Conservation (phyloP, 2,113 vertebrate species). For the Anguilla rostrata region DNA sequence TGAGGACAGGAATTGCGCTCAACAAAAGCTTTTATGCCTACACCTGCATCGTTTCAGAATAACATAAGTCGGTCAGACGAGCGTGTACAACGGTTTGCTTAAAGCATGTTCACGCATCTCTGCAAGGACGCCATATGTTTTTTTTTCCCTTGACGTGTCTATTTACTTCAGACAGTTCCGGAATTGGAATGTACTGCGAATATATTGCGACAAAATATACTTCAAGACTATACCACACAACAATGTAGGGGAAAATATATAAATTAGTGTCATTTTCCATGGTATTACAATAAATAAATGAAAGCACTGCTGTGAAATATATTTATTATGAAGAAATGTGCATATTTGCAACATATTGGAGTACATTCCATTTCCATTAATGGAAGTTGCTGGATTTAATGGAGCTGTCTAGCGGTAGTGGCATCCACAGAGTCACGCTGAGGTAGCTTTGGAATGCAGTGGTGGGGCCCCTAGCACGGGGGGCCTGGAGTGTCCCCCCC, state of each 20-base stretch:
- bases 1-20: neutral
- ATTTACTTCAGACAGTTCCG: no score
- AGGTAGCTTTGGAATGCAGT: neutral
- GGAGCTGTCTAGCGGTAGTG: neutral
- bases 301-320: no score
- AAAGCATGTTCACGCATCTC: neutral
- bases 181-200: no score
- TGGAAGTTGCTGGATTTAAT: neutral
- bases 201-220: no score
- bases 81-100: no score
- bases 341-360: no score
- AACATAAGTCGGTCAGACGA: neutral
- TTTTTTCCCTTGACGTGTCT: neutral
- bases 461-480: neutral
- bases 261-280: no score
- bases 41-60: neutral
- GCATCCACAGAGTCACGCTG: slow-evolving; percentile 18
- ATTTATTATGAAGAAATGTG: no score
- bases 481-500: neutral
- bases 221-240: no score
- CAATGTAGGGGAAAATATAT: no score
- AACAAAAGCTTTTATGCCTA: neutral
- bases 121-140: neutral
- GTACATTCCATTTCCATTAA: no score
- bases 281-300: no score